phyloP scores from a whole-genome alignment of 2,888 invertebrate species.

The Cantharis lateralis region DNA sequence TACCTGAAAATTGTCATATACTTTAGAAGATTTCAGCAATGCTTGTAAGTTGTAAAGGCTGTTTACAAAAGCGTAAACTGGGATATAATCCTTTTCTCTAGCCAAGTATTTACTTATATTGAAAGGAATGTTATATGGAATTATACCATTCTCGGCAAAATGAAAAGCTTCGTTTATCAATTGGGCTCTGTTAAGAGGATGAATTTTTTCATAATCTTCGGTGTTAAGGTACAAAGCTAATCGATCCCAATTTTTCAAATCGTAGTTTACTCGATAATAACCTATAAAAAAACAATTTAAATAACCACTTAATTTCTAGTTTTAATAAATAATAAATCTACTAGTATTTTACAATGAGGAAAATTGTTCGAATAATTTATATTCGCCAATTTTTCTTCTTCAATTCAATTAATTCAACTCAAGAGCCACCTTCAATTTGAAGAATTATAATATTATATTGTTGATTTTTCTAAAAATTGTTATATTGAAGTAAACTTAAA shows the following conservation, averaged over 20 bases:
- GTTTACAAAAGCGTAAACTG: slow-evolving; percentile 61
- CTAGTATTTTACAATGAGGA: too few relatives aligned
- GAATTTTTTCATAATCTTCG: slow-evolving; percentile 56
- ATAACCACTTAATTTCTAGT: not conserved
- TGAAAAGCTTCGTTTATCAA: slow-evolving; percentile 73
- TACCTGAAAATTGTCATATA: slow-evolving; percentile 5
- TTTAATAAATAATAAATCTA: too few relatives aligned
- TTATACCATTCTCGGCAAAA: slow-evolving; percentile 62
- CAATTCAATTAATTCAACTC: too few relatives aligned
- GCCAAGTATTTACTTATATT: slow-evolving; percentile 64
- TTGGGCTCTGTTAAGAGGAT: slow-evolving; percentile 71
- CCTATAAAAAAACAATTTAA: slow-evolving; percentile 50
- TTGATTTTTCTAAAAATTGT: too few relatives aligned
- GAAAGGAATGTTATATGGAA: slow-evolving; percentile 61
- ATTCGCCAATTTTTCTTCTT: too few relatives aligned
- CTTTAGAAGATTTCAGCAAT: not conserved
- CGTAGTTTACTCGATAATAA: slow-evolving; percentile 78
- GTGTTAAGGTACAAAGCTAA: slow-evolving; percentile 58
- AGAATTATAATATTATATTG: too few relatives aligned
- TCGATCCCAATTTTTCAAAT: slow-evolving; percentile 73
- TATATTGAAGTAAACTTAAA: too few relatives aligned
- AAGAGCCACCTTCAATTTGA: too few relatives aligned
- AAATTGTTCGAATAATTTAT: too few relatives aligned
- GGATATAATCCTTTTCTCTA: slow-evolving; percentile 65
- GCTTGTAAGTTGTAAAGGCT: not conserved